Base-by-base conservation (phyloP, 1,140 invertebrate species). In the Drosophila suzukii region DNA sequence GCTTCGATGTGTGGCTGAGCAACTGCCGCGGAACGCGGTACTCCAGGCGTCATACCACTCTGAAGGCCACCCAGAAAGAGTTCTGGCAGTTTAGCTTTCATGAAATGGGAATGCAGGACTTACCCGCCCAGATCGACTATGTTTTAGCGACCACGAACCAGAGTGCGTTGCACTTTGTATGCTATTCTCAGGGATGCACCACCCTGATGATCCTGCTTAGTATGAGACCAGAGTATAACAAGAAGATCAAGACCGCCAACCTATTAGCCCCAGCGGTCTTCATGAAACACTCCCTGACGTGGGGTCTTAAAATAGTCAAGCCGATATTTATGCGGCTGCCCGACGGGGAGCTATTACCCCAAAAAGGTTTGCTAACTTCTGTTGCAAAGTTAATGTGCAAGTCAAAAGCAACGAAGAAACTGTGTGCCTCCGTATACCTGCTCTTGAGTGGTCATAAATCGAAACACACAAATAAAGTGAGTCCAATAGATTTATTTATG, bases 1-100 rank as follows among this genome's bases (percentile, higher is more conserved):
- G 94, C 4, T 95, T 93, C 61, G 95, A 96, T 71, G 95, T 96
- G 0, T 96, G 96, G 96, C 65, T 96, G 77, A 95, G 94, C 0
- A 96, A 96, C 86, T 93, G 93, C 8, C 92, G 96, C 53, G 96
- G 96, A 4, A 96, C 94, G 68, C 93, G 91, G 2, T 95, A 95
- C 44, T 47, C 20, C 11, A 47, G 44, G 12, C 17, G 4, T 6
- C 43, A 46, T 8, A 11, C 6, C 43, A 46, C 8, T 5, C 4
- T 46, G 1, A 46, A 12, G 10, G 17, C 8, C 43, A 20, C 8
- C 7, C 10, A 11, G 10, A 4, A 10, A 1, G 5, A 20, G 8
- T 46, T 20, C 17, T 46, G 43, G 43, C 11, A 20, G 2, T 46
- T 46, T 11, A 46, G 43, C 43, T 46, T 15, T 3, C 43, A 46